A percentile compares a stretch with the other conserved stretches of the same genome.
phyloP scores from a whole-genome alignment of 2,113 vertebrate species.

The Panthera leo region DNA sequence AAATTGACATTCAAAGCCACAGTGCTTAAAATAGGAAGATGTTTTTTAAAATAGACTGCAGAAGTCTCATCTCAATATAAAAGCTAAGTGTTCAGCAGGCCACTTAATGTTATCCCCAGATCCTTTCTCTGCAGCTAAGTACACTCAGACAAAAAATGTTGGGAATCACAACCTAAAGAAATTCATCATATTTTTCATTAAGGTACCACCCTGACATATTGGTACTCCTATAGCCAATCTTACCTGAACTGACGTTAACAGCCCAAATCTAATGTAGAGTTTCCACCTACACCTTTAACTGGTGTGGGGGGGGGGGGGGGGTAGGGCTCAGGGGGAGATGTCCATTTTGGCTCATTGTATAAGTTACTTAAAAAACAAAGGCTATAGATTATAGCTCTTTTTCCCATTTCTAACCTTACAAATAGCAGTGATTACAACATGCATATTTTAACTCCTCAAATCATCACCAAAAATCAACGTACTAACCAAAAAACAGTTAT shows the following conservation, averaged over 20 bases:
- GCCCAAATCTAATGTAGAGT: background rate
- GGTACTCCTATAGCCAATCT: background rate
- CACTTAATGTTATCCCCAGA: background rate
- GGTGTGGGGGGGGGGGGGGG: background rate
- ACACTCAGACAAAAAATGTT: background rate
- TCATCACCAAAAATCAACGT: background rate
- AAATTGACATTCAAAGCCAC: background rate
- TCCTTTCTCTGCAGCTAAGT: background rate
- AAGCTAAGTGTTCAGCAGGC: background rate
- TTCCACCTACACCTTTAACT: background rate
- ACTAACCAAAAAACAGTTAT: constrained; percentile 9
- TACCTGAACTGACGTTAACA: background rate
- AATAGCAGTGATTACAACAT: background rate
- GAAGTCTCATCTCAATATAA: background rate
- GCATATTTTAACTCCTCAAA: background rate
- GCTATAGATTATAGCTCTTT: background rate
- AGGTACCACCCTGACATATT: background rate
- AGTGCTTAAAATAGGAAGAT: background rate
- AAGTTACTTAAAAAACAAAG: background rate
- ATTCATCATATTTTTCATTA: background rate
- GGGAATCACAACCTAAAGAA: background rate
- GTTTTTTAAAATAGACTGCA: background rate
- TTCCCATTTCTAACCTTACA: background rate
- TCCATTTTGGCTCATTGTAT: background rate
- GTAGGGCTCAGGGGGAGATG: background rate